Evolutionary conservation across 2,888 invertebrate species (phyloP), one percentile per base, ranked within the genome.

Genomic region (Halictus quadricinctus): DNA sequence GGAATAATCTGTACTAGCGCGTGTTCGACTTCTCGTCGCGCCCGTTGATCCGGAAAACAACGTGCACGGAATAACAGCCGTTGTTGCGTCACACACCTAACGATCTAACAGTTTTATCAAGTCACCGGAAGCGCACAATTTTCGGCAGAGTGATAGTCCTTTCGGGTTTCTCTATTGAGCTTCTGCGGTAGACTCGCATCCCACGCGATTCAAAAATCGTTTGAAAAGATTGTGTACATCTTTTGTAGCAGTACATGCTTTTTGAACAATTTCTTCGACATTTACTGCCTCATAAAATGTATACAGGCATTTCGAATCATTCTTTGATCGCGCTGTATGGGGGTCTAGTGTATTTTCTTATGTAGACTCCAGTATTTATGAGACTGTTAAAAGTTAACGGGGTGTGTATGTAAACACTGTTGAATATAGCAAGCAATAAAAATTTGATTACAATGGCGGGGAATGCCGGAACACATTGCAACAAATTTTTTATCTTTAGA

Each of bases 31-130:
- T 72, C 46, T 13, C 66, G 36, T 41, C 70, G 43, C n/a, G 70
- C 43, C 43, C 70, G 43, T 12, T 70, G 70, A 70, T 70, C 70
- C 12, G 70, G 70, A 70, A 70, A 70, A 70, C 70, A 70, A 70
- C 13, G 43, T n/a, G n/a, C n/a, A 43, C 43, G 70, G 70, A 70
- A 70, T 70, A 70, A 70, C 70, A 70, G 43, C 70, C 13, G 43
- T 43, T 70, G n/a, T 10, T 21, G 66, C 66, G 36, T 36, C 66
- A 69, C 64, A 64, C 36, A 8, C 41, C n/a, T 43, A 70, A 70
- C 70, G 43, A 70, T 43, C 43, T n/a, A 43, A 21, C 70, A 21
- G 21, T 43, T 70, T 69, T 21, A 36, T 10, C 18, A 41, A 69
- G 66, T 21, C 66, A 36, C 36, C 70, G n/a, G 43, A 43, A 64